Conservation (phyloP, 2,888 invertebrate genomes). For the Parnassius orleans region DNA sequence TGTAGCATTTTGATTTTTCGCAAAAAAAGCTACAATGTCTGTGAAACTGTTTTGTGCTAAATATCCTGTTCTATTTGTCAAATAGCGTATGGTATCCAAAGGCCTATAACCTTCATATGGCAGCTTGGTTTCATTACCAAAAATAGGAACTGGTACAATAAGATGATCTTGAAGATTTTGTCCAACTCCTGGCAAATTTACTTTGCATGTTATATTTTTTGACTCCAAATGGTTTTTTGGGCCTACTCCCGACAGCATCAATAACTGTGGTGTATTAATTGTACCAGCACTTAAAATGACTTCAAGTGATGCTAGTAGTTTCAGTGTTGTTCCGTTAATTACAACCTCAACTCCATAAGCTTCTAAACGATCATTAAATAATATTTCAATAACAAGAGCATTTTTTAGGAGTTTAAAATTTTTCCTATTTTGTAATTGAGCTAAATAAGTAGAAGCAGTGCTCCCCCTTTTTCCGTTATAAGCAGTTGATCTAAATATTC, state of each 20-base stretch:
- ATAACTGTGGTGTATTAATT: conserved; percentile 75
- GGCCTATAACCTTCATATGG: conserved; percentile 37
- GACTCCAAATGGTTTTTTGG: conserved; percentile 54
- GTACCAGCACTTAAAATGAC: conserved; percentile 72
- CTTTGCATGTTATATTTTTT: conserved; percentile 53
- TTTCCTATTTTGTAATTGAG: conserved; percentile 39
- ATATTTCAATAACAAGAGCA: conserved; percentile 69
- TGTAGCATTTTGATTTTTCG: conserved; percentile 42
- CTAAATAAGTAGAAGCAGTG: conserved; percentile 70
- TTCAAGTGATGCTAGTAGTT: conserved; percentile 55
- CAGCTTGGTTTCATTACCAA: conserved; percentile 44
- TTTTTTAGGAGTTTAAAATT: conserved; percentile 67
- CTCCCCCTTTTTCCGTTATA: conserved; percentile 70
- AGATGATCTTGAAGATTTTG: conserved; percentile 79
- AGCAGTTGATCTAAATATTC: conserved; percentile 66
- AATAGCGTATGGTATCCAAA: conserved; percentile 66
- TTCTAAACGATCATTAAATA: conserved; percentile 63
- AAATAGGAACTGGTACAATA: conserved; percentile 56
- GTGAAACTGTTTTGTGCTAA: conserved; percentile 70
- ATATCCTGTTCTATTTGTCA: conserved; percentile 72
- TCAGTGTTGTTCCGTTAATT: conserved; percentile 35
- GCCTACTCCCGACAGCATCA: conserved; percentile 40
- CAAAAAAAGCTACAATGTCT: conserved; percentile 69
- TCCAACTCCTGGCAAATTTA: conserved; percentile 71
- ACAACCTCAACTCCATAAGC: conserved; percentile 61